phyloP scores from a whole-genome alignment of 2,797 vertebrate species.

The Intellagama lesueurii region DNA sequence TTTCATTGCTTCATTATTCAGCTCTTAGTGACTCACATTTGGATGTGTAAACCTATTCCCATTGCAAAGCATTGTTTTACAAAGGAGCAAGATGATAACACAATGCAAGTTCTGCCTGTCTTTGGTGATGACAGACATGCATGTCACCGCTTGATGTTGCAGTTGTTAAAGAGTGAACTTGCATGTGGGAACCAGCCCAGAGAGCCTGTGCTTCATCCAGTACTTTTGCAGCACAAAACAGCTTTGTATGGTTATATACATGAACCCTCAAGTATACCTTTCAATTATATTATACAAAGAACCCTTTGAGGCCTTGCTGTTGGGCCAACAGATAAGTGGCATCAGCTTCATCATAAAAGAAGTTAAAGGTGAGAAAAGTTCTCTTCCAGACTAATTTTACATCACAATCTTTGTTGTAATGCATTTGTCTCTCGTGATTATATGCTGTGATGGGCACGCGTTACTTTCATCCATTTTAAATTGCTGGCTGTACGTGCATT shows the following conservation, averaged over 20 bases:
- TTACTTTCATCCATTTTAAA: constrained; percentile 27
- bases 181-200: neutral
- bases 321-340: neutral
- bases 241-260: neutral
- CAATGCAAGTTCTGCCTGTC: neutral
- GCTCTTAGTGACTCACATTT: neutral
- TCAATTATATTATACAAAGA: neutral
- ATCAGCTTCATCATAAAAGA: neutral
- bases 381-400: constrained; percentile 1
- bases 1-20: neutral
- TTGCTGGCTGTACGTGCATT: constrained; percentile 4
- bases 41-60: neutral
- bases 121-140: neutral
- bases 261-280: neutral
- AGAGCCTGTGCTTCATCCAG: neutral
- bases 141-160: neutral
- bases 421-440: constrained; percentile 8
- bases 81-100: neutral
- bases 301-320: neutral
- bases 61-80: neutral
- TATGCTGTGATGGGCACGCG: neutral
- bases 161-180: neutral
- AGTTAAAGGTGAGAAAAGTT: neutral
- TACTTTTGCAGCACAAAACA: neutral
- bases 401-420: neutral